Conservation (phyloP, 2,113 vertebrate genomes). For the Galeopterus variegatus region DNA sequence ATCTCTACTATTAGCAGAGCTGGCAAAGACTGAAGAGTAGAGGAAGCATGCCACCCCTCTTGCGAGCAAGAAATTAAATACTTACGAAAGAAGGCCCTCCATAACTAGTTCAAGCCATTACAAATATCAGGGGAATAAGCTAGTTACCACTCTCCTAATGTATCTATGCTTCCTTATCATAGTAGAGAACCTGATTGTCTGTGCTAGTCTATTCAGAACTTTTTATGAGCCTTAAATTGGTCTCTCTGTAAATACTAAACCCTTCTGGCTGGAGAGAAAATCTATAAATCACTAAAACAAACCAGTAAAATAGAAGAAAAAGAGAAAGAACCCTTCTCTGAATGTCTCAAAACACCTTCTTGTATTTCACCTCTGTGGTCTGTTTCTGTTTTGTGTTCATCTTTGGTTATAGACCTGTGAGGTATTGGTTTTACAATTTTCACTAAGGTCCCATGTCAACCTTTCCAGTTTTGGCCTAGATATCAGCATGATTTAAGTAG, state of each 20-base stretch:
- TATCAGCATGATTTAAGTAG: neutral
- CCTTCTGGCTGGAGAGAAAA: neutral
- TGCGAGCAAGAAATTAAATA: neutral
- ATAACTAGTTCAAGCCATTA: accelerated
- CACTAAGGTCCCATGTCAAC: neutral
- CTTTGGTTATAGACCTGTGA: constrained; percentile 12
- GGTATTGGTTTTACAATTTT: constrained; percentile 51
- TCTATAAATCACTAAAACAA: constrained; percentile 24
- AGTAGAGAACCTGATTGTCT: neutral
- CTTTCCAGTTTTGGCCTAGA: neutral
- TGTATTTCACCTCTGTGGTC: constrained; percentile 19
- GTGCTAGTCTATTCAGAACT: accelerated
- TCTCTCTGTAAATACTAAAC: constrained; percentile 17
- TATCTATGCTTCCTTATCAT: accelerated
- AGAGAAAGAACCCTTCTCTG: neutral
- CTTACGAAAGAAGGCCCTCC: too few species aligned
- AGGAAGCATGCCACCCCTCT: accelerated
- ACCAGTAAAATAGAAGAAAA: neutral
- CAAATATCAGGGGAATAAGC: accelerated
- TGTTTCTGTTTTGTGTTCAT: constrained; percentile 59
- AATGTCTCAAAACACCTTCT: constrained; percentile 63
- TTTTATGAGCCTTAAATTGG: neutral
- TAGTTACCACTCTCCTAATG: accelerated
- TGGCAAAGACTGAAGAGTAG: neutral
- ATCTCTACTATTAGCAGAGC: neutral